Evolutionary conservation across 1,140 invertebrate genomes (phyloP), one percentile per base, ranked within the genome.

Genomic region (Ceratina calcarata): DNA sequence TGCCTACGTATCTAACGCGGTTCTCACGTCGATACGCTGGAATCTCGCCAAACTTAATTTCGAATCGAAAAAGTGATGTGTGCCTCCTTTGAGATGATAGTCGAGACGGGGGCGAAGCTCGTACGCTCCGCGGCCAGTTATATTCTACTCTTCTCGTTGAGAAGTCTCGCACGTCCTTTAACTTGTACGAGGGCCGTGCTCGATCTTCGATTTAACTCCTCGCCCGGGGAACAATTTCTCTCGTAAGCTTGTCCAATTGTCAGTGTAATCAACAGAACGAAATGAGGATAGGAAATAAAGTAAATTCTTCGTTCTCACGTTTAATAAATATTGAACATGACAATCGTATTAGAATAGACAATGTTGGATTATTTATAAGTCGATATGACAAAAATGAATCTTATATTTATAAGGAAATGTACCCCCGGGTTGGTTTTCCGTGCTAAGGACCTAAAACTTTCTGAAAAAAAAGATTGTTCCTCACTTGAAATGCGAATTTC

Each of bases 11-110:
- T 45, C 37, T 45, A 69, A 37, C 22, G 27, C 1, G 37, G 37
- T 60, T 67, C 71, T 60, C 78, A 53, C 70, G 70, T 79, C 78
- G 78, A 74, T 79, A 79, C 53, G 61, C 51, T 79, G 78, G 78
- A 79, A 74, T 74, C 71, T 65, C 55, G 78, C 78, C 78, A 79
- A 79, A 79, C 64, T 64, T 79, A 74, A 79, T 79, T 79, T 79
- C 55, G 51, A 66, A 79, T 58, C 71, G 65, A 79, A 73, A 79
- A 73, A 73, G 37, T 61, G 60, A 79, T 73, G 37, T 51, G 55
- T 74, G 61, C 78, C 61, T 22, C 53, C 71, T 66, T 61, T 58
- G 53, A 27, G 51, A 24, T 16, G 20, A 60, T 66, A 51, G 58
- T 53, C 22, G 20, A 32, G 61, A 72, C 7, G 55, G 16, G 27